A percentile compares a stretch with the other conserved stretches of the same genome.
phyloP scores from a whole-genome alignment of 1,140 invertebrate genomes.

The Plutomurus gul region DNA sequence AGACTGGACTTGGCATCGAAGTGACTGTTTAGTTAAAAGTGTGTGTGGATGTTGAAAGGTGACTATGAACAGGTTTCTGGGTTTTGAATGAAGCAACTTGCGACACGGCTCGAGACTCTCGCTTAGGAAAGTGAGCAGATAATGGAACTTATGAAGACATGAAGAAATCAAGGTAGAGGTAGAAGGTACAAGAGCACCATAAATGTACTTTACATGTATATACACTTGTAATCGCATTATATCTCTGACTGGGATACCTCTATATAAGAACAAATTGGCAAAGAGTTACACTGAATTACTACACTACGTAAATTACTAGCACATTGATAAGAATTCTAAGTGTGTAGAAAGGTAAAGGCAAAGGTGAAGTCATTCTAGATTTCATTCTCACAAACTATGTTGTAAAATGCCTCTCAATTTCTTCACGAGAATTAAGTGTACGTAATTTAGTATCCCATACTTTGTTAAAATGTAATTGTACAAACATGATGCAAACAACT shows the following conservation, averaged over 20 bases:
- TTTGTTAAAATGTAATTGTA: too few relatives aligned
- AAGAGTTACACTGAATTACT: background rate
- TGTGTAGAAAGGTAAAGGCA: constrained; percentile 11
- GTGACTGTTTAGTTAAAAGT: background rate
- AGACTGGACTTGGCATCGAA: background rate
- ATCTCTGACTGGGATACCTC: background rate
- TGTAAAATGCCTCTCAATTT: too few relatives aligned
- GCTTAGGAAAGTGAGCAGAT: background rate
- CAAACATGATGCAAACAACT: too few relatives aligned
- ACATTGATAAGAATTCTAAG: background rate
- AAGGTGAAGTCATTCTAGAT: background rate
- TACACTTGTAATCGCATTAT: background rate
- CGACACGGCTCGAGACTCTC: constrained; percentile 6
- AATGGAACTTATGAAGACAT: background rate
- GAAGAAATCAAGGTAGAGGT: constrained; percentile 26
- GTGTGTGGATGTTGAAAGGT: background rate
- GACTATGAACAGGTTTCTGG: background rate
- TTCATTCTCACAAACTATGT: too few relatives aligned
- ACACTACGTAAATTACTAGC: background rate
- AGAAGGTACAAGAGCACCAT: constrained; percentile 20
- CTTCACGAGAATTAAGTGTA: too few relatives aligned
- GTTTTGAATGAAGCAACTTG: background rate
- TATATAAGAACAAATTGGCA: background rate
- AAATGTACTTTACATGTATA: background rate
- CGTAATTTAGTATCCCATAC: too few relatives aligned